Evolutionary conservation across 2,888 invertebrate genomes (phyloP), one percentile per base, ranked within the genome.

Genomic region (Eumacrocentrus americanus): DNA sequence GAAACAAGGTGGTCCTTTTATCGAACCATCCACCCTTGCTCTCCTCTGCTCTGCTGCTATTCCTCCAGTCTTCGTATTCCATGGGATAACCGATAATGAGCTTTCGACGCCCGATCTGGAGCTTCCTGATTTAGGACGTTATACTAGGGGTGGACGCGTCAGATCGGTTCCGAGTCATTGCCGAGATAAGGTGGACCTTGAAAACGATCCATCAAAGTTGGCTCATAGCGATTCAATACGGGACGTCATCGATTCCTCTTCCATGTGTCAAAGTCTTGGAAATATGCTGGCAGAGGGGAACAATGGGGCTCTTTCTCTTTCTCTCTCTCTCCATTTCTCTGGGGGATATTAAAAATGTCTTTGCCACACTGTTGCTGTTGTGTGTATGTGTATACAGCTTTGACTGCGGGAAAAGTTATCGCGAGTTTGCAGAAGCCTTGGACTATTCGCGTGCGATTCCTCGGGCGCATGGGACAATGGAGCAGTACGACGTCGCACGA

Each of bases 51-150:
- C 12, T 46, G 11, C 11, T 12, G 12, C 25, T 5, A 11, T 25
- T 11, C 7, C n/a, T 40, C 25, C n/a, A 18, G 38, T n/a, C 20
- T 35, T 22, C 37, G 34, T 34, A 47, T 47, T 35, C 40, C 16
- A 47, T 54, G 47, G 48, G 54, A 60, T 60, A 53, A 60, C 53
- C 51, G 54, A 60, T 60, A 60, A 60, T 60, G 60, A 60, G 54
- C 60, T 60, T 60, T 55, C 51, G 53, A 55, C 50, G 48, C 42
- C n/a, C 50, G 37, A 35, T 58, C 35, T 18, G 23, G 37, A 20
- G 35, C 47, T 34, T 29, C 20, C 37, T 58, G 44, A 58, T 58
- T 52, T 52, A 58, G 52, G 44, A 34, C 38, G 18, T 16, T 18
- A 14, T 38, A 14, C 20, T 52, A n/a, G n/a, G n/a, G n/a, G n/a